phyloP scores from a whole-genome alignment of 2,113 vertebrate species.

The Heteronetta atricapilla region DNA sequence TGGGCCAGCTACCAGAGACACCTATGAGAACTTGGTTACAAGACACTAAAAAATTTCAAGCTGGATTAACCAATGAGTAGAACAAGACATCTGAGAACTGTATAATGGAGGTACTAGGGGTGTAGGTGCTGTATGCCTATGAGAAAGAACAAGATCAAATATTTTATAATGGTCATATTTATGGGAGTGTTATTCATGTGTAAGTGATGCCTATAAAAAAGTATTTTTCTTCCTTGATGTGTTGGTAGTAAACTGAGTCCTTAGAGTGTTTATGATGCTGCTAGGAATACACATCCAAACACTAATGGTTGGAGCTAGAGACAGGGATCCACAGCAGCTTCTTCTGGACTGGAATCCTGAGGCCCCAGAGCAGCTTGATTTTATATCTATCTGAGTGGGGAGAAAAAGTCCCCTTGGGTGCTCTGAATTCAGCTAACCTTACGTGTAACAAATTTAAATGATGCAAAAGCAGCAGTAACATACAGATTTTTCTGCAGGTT shows the following conservation, averaged over 20 bases:
- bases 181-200: fast-evolving
- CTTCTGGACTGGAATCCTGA: background rate
- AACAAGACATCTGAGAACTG: background rate
- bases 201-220: background rate
- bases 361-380: background rate
- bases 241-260: background rate
- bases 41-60: background rate
- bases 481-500: background rate
- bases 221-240: background rate
- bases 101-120: fast-evolving
- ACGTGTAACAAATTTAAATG: background rate
- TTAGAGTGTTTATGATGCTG: fast-evolving
- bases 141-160: background rate
- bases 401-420: background rate
- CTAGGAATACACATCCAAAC: background rate
- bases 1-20: background rate
- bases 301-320: background rate
- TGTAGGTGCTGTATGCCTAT: background rate
- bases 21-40: fast-evolving
- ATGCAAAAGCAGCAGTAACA: background rate
- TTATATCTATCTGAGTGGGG: background rate
- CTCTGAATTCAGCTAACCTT: background rate
- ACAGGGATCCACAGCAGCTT: background rate
- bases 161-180: fast-evolving
- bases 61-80: background rate